Evolutionary conservation across 2,888 invertebrate species (phyloP).

Genomic region (Hemicrepidius hirtus): DNA sequence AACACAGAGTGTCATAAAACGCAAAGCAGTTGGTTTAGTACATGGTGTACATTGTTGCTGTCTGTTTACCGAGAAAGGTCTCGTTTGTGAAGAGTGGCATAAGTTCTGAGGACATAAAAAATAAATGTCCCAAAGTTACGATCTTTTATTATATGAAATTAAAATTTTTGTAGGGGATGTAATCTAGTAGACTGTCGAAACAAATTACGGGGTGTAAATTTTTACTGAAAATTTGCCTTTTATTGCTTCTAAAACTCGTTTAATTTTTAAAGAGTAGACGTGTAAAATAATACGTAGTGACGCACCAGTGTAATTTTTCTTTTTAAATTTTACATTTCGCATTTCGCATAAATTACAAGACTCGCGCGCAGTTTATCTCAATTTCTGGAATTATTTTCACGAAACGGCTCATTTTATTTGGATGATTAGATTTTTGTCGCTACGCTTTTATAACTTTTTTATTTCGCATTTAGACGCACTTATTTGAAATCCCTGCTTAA

Average conservation of each 20-base stretch:
- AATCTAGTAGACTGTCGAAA: slow-evolving; percentile 45
- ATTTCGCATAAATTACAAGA: slow-evolving; percentile 55
- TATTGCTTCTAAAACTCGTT: slow-evolving; percentile 46
- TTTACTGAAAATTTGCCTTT: slow-evolving; percentile 49
- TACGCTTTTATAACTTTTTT: slow-evolving; percentile 47
- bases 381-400: slow-evolving; percentile 44
- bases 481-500: slow-evolving; percentile 34
- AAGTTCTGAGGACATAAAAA: slow-evolving; percentile 27
- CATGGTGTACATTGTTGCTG: slow-evolving; percentile 9
- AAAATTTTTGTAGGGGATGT: slow-evolving; percentile 20
- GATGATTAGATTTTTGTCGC: slow-evolving; percentile 57
- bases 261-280: slow-evolving; percentile 44
- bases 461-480: slow-evolving; percentile 40
- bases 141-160: slow-evolving; percentile 27
- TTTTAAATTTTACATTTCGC: slow-evolving; percentile 54
- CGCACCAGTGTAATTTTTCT: slow-evolving; percentile 42
- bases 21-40: slow-evolving; percentile 23
- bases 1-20: slow-evolving; percentile 31
- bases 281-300: slow-evolving; percentile 49
- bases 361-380: slow-evolving; percentile 46
- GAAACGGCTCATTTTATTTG: slow-evolving; percentile 55
- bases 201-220: slow-evolving; percentile 50
- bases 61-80: slow-evolving; percentile 13
- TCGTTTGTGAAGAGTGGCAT: background rate
- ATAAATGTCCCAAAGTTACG: slow-evolving; percentile 25